phyloP scores from a whole-genome alignment of 2,113 vertebrate genomes.

The Gobius niger region DNA sequence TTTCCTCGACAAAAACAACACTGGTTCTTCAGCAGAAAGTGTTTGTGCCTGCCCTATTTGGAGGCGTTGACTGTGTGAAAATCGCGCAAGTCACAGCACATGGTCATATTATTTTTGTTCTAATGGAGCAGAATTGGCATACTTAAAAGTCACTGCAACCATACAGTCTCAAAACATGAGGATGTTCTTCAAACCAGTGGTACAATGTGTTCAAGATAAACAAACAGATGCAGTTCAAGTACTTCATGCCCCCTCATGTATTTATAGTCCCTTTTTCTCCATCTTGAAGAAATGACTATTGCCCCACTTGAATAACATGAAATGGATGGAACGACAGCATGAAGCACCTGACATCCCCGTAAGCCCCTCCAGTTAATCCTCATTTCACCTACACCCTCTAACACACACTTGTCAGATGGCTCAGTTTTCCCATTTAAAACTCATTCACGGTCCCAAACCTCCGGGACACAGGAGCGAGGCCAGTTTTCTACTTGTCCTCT shows the following conservation, averaged over 20 bases:
- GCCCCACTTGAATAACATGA: neutral
- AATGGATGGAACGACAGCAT: neutral
- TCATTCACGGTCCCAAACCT: conserved; percentile 17
- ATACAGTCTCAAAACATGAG: too few species aligned
- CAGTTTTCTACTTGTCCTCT: conserved; percentile 8
- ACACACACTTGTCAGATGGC: conserved; percentile 35
- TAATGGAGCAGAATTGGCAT: too few species aligned
- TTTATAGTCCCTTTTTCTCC: neutral
- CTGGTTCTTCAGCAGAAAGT: too few species aligned
- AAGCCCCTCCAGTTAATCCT: conserved; percentile 28
- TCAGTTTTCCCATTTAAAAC: conserved; percentile 40
- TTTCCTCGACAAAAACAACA: too few species aligned
- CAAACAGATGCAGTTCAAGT: neutral
- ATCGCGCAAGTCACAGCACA: too few species aligned
- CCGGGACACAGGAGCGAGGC: neutral
- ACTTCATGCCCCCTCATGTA: neutral
- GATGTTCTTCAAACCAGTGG: too few species aligned
- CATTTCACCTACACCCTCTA: conserved; percentile 32
- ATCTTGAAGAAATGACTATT: neutral
- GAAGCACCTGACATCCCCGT: conserved; percentile 28
- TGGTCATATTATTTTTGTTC: too few species aligned
- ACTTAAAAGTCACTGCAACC: too few species aligned
- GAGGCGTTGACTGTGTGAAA: too few species aligned
- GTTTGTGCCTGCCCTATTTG: too few species aligned
- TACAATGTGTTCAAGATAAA: too few species aligned